phyloP scores from a whole-genome alignment of 2,888 invertebrate species.

The Lasioglossum oenotherae region DNA sequence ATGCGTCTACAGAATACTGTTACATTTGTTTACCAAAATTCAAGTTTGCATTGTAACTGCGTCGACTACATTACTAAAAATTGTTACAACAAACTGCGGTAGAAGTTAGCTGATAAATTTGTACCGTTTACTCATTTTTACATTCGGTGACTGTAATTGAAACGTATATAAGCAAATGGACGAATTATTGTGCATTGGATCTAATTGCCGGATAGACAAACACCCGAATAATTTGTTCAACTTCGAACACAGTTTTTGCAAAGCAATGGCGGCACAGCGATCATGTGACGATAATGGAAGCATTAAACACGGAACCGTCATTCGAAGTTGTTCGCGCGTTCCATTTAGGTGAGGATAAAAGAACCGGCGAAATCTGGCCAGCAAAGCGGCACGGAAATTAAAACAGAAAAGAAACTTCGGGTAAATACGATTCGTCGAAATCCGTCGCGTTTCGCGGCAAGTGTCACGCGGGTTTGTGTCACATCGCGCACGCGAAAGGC shows the following conservation, averaged over 20 bases:
- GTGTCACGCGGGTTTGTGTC: constrained; percentile 15
- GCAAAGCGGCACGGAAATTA: neutral
- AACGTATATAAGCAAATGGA: neutral
- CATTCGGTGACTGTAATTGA: neutral
- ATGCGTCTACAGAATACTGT: too few species aligned
- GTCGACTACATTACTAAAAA: neutral
- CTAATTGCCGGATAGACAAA: neutral
- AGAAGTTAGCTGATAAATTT: neutral
- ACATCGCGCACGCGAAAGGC: constrained; percentile 35
- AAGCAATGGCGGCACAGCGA: neutral
- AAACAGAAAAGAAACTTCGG: neutral
- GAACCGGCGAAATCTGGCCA: neutral
- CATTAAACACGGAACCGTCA: neutral
- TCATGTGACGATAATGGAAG: neutral
- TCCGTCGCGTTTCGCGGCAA: constrained; percentile 8
- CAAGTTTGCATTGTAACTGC: too few species aligned
- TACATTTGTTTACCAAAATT: too few species aligned
- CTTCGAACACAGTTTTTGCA: neutral
- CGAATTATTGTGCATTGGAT: neutral
- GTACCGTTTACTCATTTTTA: neutral
- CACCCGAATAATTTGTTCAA: neutral
- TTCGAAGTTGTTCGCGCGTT: neutral
- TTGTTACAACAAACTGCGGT: neutral
- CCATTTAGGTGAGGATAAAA: neutral
- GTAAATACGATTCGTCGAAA: constrained; percentile 36